Evolutionary conservation across 2,113 vertebrate species (phyloP), one percentile per base, ranked within the genome.

Genomic region (Rhinichthys klamathensis): DNA sequence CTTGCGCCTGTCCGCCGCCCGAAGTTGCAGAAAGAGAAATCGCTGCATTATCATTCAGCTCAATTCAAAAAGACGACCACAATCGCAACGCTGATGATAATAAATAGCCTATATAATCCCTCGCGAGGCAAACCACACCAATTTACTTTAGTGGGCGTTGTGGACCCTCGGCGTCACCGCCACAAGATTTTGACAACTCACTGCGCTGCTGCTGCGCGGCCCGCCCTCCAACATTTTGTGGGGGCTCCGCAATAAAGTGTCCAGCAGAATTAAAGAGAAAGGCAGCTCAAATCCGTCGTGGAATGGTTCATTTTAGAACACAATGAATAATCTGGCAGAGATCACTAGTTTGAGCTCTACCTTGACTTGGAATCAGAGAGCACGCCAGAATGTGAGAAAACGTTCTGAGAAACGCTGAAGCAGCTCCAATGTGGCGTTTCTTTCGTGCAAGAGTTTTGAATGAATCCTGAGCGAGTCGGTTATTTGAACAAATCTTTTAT

Each of bases 241-340:
- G 67, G 83, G 88, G 91, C 84, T 87, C 91, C 87, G 87, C 92
- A 91, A 56, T 63, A 89, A 75, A 88, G 84, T 87, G 85, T 93
- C 87, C 91, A 82, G 93, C 87, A 91, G 92, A 91, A 89, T 92
- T 91, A 92, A 92, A 91, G 94, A 91, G 92, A 84, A 87, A 87
- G 75, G 65, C 75, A 65, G 11, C 67, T 38, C 8, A 44, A 32
- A 78, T 54, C 18, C 63, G 15, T 70, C 25, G 23, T 12, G 75
- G 27, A 7, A 16, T 38, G 9, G 41, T 30, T 56, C 46, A n/a
- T 15, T 6, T 74, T 3, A n/a, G 35, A 30, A 6, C 79, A 35
- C 6, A n/a, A 9, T 3, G 5, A 49, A 56, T 16, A 11, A 23
- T 35, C 13, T n/a, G 18, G 30, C n/a, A 38, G 18, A 56, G 21